Evolutionary conservation across 2,888 invertebrate genomes (phyloP).

Genomic region (Limnephilus rhombicus): DNA sequence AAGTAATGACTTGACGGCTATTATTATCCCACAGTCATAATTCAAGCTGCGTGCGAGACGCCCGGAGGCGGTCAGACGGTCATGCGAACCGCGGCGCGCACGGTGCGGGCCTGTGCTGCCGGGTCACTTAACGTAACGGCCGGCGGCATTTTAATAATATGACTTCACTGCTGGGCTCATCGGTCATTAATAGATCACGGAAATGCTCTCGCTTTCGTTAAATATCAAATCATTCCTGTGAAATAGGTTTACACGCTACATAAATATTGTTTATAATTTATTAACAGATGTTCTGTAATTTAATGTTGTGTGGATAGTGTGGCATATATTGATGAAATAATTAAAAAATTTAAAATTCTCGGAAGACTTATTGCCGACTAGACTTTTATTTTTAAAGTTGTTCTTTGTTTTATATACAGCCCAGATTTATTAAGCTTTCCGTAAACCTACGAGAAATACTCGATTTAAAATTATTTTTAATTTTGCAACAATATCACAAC

Average conservation of each 20-base stretch:
- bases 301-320: background rate
- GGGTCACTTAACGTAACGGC: conserved; percentile 21
- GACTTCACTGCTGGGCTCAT: conserved; percentile 17
- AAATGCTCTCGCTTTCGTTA: conserved; percentile 22
- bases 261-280: background rate
- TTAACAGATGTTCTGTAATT: background rate
- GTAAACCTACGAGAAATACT: too few species aligned
- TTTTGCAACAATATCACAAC: too few species aligned
- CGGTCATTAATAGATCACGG: conserved; percentile 33
- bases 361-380: too few species aligned
- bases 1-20: too few species aligned
- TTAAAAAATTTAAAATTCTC: background rate
- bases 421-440: too few species aligned
- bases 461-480: too few species aligned
- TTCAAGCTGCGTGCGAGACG: background rate
- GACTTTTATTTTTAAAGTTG: too few species aligned
- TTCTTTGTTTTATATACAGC: too few species aligned
- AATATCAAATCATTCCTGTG: conserved; percentile 20
- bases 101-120: background rate
- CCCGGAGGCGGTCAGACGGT: background rate
- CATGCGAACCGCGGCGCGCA: background rate
- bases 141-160: conserved; percentile 18
- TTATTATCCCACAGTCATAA: too few species aligned
- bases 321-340: background rate
- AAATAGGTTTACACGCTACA: background rate